These are phyloP conservation scores for Archips xylosteana DNA, from an alignment of 2,888 invertebrate species.

Conservation along the genomic window DNA sequence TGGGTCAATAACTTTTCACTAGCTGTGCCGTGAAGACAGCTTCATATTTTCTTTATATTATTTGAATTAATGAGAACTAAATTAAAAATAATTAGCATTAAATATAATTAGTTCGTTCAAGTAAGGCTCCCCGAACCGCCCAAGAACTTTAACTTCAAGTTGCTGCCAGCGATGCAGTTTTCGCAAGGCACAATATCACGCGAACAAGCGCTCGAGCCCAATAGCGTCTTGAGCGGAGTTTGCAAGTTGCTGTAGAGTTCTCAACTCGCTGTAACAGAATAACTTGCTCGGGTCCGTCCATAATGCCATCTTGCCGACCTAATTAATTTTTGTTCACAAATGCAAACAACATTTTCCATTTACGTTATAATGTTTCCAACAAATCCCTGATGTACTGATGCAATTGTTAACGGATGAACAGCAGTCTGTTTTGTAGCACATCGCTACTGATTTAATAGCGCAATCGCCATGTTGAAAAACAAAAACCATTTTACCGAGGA, in stretches of 20 bases:
- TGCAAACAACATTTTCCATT: constrained; percentile 1
- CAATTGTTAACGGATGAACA: neutral
- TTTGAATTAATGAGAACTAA: too few species aligned
- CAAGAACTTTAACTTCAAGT: constrained; percentile 3
- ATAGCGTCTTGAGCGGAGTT: constrained; percentile 20
- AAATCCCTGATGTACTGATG: neutral
- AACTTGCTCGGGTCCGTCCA: constrained; percentile 6
- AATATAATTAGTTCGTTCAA: too few species aligned
- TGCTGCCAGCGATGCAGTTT: constrained; percentile 16
- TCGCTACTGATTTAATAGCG: neutral
- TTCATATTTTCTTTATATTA: too few species aligned
- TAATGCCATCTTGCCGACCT: neutral
- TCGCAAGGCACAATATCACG: constrained; percentile 2
- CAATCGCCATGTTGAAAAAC: neutral
- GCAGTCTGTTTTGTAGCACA: neutral
- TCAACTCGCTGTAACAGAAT: constrained; percentile 10
- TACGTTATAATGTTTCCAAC: neutral
- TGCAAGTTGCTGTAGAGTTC: constrained; percentile 16
- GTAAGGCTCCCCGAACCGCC: neutral
- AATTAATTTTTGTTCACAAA: constrained; percentile 11
- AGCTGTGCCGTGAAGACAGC: too few species aligned
- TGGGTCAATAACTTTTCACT: neutral
- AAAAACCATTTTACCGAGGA: neutral
- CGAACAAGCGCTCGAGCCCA: constrained; percentile 2
- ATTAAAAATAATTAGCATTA: too few species aligned